Percentiles rank a stretch among this genome's conserved stretches.
Evolutionary conservation across 1,140 invertebrate species (phyloP).

Genomic region (Drosophila malerkotliana): DNA sequence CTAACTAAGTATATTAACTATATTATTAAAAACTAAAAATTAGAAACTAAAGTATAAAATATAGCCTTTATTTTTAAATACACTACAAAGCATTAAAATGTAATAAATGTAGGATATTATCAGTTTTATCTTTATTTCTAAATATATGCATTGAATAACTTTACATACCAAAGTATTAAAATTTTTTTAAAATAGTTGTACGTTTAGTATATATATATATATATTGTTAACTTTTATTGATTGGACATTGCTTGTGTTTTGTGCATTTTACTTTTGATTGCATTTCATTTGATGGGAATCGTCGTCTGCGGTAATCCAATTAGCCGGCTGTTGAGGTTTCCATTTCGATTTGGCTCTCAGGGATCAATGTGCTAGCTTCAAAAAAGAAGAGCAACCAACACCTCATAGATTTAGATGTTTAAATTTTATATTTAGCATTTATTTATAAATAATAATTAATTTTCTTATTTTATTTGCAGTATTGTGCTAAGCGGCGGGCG

Average conservation of each 20-base stretch:
- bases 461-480: conserved; percentile 57
- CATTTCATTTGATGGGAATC: conserved; percentile 45
- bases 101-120: too few relatives aligned
- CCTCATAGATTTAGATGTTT: neutral
- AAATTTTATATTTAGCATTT: neutral
- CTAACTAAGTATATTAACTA: too few relatives aligned
- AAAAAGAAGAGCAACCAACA: neutral
- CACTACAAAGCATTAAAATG: too few relatives aligned
- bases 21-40: too few relatives aligned
- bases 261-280: conserved; percentile 55
- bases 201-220: neutral
- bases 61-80: too few relatives aligned
- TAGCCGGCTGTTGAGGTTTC: conserved; percentile 30
- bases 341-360: conserved; percentile 5
- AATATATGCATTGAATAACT: too few relatives aligned
- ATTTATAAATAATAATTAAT: neutral
- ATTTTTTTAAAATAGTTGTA: neutral
- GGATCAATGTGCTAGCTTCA: conserved; percentile 31
- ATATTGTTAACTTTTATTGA: conserved; percentile 35
- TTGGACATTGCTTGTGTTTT: conserved; percentile 41
- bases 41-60: too few relatives aligned
- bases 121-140: too few relatives aligned
- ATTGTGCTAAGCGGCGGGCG: conserved; percentile 83
- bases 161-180: neutral
- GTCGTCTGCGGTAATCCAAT: conserved; percentile 60